Base-by-base conservation (phyloP, 2,888 invertebrate genomes). In the Leptothorax acervorum region DNA sequence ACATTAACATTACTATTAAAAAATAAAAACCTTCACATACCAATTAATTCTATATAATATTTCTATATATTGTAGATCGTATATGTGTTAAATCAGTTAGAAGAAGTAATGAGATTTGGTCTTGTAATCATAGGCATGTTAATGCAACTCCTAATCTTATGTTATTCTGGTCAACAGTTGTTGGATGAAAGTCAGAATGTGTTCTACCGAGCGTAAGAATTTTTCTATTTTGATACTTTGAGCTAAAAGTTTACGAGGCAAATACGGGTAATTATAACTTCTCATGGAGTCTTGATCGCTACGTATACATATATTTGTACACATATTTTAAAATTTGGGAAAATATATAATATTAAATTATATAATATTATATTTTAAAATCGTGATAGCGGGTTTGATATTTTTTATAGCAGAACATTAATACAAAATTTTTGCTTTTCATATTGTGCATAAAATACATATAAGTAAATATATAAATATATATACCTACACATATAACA, bases 171-270 rank as follows among this genome's bases (percentile, higher is more conserved):
- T 65, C 76, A 76, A 45, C 39, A 23, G 5, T 28, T 76, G 11
- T 28, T 65, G 11, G 65, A 76, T 18, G 51, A 65, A 39, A 76
- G 76, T 65, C 65, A 63, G 28, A 65, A 65, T 39, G 18, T 76
- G 12, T 76, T 65, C 18, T 12, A 74, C 2, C 74, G 60, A 74
- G 11, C 28, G 65, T 76, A 76, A 76, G 23, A 55, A 62, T 15
- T 62, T 45, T 74, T 45, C 12, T 45, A 28, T 42, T 31, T 31
- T 60, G 9, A 57, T 28, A 60, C 31, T 60, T 31, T 60, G 8
- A 35, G 28, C 6, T 31, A 60, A 8, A 57, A 28, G 12, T 57
- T 57, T 28, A 57, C 6, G 2, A 57, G 28, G 1, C 28, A 57
- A 57, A 28, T 28, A 0, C 5, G 2, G 2, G 5, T 55, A 51